phyloP scores from a whole-genome alignment of 2,888 invertebrate genomes.

The Uropetala carovei region DNA sequence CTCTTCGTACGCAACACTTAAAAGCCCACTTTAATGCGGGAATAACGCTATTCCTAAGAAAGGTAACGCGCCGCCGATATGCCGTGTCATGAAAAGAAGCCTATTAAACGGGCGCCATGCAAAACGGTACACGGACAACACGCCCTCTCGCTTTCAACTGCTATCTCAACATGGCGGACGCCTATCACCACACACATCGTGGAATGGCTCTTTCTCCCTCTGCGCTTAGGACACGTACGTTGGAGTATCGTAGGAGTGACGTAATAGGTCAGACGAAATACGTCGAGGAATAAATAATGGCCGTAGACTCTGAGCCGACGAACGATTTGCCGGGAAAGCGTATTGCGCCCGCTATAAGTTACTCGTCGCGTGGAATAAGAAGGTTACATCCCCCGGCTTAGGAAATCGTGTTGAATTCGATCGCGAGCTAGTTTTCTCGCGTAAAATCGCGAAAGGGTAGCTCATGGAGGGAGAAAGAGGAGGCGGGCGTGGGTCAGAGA shows the following conservation, averaged over 20 bases:
- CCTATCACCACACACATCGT: not conserved
- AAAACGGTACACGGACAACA: not conserved
- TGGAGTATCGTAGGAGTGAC: not conserved
- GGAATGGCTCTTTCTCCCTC: not conserved
- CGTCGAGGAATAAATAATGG: not conserved
- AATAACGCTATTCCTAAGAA: not conserved
- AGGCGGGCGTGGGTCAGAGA: not conserved
- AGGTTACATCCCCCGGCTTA: too few relatives aligned
- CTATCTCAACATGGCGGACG: conserved; percentile 34
- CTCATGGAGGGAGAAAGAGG: too few relatives aligned
- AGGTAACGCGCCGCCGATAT: not conserved
- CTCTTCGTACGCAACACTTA: not conserved
- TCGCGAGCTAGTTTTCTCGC: too few relatives aligned
- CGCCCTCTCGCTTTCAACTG: conserved; percentile 2
- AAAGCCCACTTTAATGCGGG: not conserved
- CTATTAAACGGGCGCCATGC: not conserved
- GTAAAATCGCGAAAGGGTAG: too few relatives aligned
- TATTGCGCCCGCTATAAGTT: too few relatives aligned
- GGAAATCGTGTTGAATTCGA: too few relatives aligned
- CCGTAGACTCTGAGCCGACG: too few relatives aligned
- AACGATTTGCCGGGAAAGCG: too few relatives aligned
- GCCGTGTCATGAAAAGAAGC: not conserved
- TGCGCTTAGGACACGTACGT: too few relatives aligned
- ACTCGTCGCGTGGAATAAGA: too few relatives aligned
- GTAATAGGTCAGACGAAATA: not conserved